These are phyloP conservation scores for Acanthosepion lycidas DNA, from an alignment of 2,888 invertebrate genomes.

Conservation along the genomic window DNA sequence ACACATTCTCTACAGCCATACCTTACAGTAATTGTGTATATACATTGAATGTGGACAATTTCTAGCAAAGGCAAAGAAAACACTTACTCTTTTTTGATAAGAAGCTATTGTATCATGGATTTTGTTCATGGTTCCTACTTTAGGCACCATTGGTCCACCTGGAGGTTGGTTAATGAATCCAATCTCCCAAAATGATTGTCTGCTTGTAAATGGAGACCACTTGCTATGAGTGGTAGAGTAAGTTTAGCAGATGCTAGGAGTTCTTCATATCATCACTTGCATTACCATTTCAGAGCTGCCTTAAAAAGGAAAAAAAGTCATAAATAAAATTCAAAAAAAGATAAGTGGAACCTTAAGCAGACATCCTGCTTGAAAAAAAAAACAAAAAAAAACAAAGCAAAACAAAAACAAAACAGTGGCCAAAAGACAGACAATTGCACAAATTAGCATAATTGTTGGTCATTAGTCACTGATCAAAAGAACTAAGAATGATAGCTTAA, in stretches of 20 bases:
- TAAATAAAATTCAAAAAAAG: not conserved
- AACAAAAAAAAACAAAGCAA: not conserved
- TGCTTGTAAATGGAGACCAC: not conserved
- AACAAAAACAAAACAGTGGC: not conserved
- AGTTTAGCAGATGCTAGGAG: not conserved
- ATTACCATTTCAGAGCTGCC: not conserved
- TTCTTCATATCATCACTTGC: not conserved
- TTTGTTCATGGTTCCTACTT: constrained; percentile 66
- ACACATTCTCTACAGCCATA: too few relatives aligned
- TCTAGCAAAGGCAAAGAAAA: not conserved
- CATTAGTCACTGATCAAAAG: not conserved
- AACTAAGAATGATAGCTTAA: not conserved
- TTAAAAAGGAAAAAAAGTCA: not conserved
- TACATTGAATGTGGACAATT: too few relatives aligned
- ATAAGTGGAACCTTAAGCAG: not conserved
- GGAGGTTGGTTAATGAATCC: not conserved
- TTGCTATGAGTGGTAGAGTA: not conserved
- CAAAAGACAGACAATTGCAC: not conserved
- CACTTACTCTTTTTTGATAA: constrained; percentile 70
- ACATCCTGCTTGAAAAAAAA: not conserved
- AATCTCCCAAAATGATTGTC: not conserved
- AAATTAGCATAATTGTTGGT: not conserved
- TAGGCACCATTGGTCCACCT: constrained; percentile 13
- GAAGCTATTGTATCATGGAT: constrained; percentile 69
- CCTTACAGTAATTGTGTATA: too few relatives aligned